Percentiles rank a stretch among this genome's conserved stretches.
Conservation (phyloP, 1,140 invertebrate species). For the Drosophila tsacasi region DNA sequence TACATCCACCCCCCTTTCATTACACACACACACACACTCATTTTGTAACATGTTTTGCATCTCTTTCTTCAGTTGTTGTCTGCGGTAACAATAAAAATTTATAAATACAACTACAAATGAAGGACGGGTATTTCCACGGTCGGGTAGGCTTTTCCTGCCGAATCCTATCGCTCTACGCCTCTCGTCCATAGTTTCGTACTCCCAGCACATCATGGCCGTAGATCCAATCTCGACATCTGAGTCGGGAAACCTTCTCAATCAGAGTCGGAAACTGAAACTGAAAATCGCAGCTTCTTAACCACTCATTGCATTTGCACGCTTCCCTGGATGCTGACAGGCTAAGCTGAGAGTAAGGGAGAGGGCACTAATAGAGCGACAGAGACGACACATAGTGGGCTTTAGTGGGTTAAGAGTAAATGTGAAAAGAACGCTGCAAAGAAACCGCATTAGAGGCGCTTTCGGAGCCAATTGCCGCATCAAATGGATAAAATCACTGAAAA, state of each 20-base stretch:
- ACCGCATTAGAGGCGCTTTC: constrained; percentile 46
- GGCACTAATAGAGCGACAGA: neutral
- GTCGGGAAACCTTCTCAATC: neutral
- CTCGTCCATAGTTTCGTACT: constrained; percentile 3
- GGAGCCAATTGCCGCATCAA: constrained; percentile 53
- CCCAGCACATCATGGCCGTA: no score
- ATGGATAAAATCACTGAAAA: constrained; percentile 53
- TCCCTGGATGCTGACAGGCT: constrained; percentile 29
- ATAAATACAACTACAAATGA: no score
- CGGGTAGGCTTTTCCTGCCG: neutral
- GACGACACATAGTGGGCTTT: neutral
- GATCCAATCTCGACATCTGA: neutral
- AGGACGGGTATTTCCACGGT: neutral
- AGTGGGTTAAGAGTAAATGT: constrained; percentile 9
- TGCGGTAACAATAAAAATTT: no score
- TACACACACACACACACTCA: no score
- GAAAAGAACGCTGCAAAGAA: constrained; percentile 4
- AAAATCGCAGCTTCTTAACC: constrained; percentile 35
- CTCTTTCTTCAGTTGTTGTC: no score
- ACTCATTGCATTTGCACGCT: constrained; percentile 48
- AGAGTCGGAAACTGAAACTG: constrained; percentile 13
- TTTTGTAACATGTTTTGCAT: no score
- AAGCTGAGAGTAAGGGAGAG: constrained; percentile 21
- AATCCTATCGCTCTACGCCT: neutral
- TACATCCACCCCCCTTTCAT: no score